Conservation (phyloP, 2,888 invertebrate genomes). For the Phymatocera aterrima region DNA sequence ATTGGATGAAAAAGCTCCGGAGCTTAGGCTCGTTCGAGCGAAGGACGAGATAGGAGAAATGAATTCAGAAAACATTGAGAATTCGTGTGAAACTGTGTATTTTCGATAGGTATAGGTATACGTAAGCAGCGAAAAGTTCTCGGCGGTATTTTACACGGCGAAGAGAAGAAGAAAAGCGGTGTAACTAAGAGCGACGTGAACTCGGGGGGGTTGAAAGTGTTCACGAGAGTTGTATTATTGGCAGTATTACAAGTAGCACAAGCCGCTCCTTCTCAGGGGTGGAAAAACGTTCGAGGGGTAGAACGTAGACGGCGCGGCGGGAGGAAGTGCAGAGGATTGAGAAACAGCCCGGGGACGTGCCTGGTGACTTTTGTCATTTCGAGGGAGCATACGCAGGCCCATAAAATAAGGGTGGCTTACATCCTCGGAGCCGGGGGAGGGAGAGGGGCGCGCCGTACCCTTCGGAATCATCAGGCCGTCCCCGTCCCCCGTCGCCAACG, state of each 20-base stretch:
- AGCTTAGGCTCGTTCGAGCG: too few species aligned
- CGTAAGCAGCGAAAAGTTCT: background rate
- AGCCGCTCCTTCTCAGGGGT: constrained; percentile 46
- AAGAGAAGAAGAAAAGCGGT: background rate
- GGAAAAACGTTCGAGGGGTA: constrained; percentile 56
- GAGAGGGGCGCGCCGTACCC: constrained; percentile 51
- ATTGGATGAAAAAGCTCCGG: too few species aligned
- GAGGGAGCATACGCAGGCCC: constrained; percentile 55
- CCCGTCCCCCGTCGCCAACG: too few species aligned
- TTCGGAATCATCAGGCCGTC: background rate
- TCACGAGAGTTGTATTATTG: background rate
- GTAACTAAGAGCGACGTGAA: background rate
- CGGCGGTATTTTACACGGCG: background rate
- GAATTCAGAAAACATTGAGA: too few species aligned
- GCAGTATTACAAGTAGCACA: constrained; percentile 25
- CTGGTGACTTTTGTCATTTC: constrained; percentile 61
- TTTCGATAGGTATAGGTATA: too few species aligned
- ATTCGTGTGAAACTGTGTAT: too few species aligned
- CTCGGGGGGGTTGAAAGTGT: background rate
- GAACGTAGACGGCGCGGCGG: constrained; percentile 50
- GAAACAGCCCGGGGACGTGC: constrained; percentile 43
- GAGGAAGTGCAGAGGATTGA: background rate
- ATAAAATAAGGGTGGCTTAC: constrained; percentile 47
- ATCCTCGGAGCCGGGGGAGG: constrained; percentile 48
- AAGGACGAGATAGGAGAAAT: too few species aligned